phyloP scores from a whole-genome alignment of 1,140 invertebrate species.

The Temnothorax curvispinosus region DNA sequence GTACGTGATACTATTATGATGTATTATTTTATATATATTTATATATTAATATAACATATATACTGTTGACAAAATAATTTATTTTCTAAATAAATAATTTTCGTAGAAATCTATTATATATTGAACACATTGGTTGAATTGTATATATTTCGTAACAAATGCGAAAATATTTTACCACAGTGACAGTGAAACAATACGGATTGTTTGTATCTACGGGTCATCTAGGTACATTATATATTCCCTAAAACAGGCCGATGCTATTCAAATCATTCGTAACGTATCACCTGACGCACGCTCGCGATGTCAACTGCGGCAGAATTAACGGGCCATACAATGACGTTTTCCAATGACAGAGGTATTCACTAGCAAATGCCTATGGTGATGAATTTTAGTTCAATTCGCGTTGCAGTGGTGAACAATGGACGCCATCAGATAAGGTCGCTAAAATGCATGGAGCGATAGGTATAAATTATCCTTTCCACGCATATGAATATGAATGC shows the following conservation, averaged over 20 bases:
- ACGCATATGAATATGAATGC: slow-evolving; percentile 25
- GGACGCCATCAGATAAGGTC: slow-evolving; percentile 38
- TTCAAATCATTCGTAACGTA: slow-evolving; percentile 49
- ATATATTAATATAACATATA: not conserved
- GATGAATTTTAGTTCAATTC: slow-evolving; percentile 67
- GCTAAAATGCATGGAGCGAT: not conserved
- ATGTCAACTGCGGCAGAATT: slow-evolving; percentile 53
- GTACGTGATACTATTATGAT: not conserved
- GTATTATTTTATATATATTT: not conserved
- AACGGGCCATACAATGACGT: slow-evolving; percentile 47
- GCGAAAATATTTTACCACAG: not conserved
- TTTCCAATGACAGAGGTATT: slow-evolving; percentile 54
- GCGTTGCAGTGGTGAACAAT: slow-evolving; percentile 54
- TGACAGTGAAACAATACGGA: not conserved
- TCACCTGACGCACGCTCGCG: not conserved
- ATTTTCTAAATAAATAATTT: not conserved
- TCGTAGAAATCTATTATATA: not conserved
- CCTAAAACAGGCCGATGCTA: slow-evolving; percentile 25
- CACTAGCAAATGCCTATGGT: slow-evolving; percentile 53
- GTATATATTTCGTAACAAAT: not conserved
- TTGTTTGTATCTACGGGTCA: not conserved
- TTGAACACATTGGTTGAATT: not conserved
- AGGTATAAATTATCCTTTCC: slow-evolving; percentile 60
- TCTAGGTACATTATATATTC: slow-evolving; percentile 12
- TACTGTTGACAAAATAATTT: not conserved